These are phyloP conservation scores for Athene noctua DNA, from an alignment of 2,113 vertebrate genomes.

Conservation along the genomic window DNA sequence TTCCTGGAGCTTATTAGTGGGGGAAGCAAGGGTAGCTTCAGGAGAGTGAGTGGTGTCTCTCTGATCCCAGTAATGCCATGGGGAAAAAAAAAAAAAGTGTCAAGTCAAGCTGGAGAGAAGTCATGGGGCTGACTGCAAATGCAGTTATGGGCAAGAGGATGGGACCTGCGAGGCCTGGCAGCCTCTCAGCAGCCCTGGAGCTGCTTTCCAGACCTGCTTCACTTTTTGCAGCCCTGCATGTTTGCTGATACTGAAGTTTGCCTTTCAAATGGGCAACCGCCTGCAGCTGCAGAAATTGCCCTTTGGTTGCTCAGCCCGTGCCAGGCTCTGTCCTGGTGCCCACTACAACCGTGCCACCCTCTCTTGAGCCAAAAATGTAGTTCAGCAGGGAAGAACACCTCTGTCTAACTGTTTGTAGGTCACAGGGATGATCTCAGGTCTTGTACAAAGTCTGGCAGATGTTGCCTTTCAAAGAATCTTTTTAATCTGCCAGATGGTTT, in stretches of 20 bases:
- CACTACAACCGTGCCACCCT: fast-evolving
- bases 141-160: background rate
- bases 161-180: background rate
- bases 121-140: fast-evolving
- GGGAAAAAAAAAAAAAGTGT: background rate
- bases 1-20: background rate
- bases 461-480: background rate
- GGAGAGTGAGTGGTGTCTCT: background rate
- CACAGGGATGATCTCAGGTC: background rate
- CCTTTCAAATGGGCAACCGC: background rate
- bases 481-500: background rate
- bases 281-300: background rate
- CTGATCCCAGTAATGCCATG: background rate
- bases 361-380: background rate
- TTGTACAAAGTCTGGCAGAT: background rate
- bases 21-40: background rate
- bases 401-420: background rate
- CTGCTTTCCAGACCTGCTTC: background rate
- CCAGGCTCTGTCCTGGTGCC: background rate
- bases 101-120: background rate
- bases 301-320: background rate
- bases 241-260: background rate
- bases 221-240: background rate
- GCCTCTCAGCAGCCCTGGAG: background rate
- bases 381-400: background rate